Base-by-base conservation (phyloP, 2,888 invertebrate species). In the Papilio protenor region DNA sequence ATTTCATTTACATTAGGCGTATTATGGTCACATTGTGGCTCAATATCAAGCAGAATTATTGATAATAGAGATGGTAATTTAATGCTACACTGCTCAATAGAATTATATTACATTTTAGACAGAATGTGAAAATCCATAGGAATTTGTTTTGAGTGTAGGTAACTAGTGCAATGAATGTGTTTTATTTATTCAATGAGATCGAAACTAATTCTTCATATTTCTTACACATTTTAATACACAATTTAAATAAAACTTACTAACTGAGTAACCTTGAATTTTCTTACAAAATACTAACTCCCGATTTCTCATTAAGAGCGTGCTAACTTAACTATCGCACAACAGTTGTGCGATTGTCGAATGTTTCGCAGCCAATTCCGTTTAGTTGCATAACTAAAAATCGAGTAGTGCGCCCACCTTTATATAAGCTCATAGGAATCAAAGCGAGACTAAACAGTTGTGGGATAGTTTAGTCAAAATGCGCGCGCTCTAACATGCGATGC, bases 31-130 rank as follows among this genome's bases (percentile, higher is more conserved):
- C 23, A 27, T 27, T 27, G 16, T 27, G 21, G 59, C 59, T 23
- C 14, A 23, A 12, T 59, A 59, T 61, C 27, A 27, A 61, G 16
- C 61, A 27, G 61, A 61, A 61, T 61, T 61, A 61, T 61, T 61
- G 5, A 61, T 23, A 59, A 23, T 59, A 59, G 4, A 14, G 59
- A 23, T 21, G 4, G 59, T 23, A 59, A 59, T 23, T 23, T 21
- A 11, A 59, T 59, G 23, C 23, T 59, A 59, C 59, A 55, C 52
- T 18, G 18, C 16, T 55, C 18, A 55, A 55, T 55, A 18, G 16
- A 16, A 55, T 55, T 18, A 55, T 16, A 18, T 55, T 55, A 12
- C 12, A 49, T 49, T 55, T 55, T 16, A 55, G 8, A 18, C 18
- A 18, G 16, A 55, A 55, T 49, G 16, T 49, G 14, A 16, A 49